Base-by-base conservation (phyloP, 2,888 invertebrate species). In the Pristionchus entomophagus region DNA sequence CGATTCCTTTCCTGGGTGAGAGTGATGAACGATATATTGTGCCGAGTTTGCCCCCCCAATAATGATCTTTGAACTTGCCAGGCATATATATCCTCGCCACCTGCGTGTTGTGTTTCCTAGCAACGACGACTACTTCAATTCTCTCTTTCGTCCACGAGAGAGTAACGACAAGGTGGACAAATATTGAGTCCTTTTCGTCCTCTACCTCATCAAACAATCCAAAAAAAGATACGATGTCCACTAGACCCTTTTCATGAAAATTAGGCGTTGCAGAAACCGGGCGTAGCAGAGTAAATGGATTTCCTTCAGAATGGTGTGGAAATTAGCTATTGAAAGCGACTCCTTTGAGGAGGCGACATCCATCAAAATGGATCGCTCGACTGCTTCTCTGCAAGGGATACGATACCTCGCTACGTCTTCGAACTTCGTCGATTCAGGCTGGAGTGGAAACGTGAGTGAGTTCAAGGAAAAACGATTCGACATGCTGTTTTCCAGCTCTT, bases 71-170 rank as follows among this genome's bases (percentile, higher is more conserved):
- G 6, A 14, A 8, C 5, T 80, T 80, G 29, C 29, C 73, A 84
- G 84, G 84, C 10, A 56, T 84, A 38, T 84, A 73, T 26, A 73
- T 84, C 38, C 73, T 84, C 26, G 59, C 53, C 19, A 56, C 49
- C 3, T 73, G 69, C 19, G 32, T 69, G 3, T 29, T 73, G 3
- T 84, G 84, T 38, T 49, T 56, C 49, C 45, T 84, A 29, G 84
- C 84, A 14, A 73, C 73, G 17, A n/a, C 56, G 2, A 73, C 56
- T 4, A 84, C 84, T 2, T 84, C 73, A 0, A 10, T 84, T 4
- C 45, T 84, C 4, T 73, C 84, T 6, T 73, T 84, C 26, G 12
- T 38, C 6, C 84, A 84, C 41, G 84, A 73, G 22, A 12, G 84
- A 22, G 51, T 51, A 1, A 84, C 84, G 14, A 73, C 73, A 12